Percentiles rank a stretch among this genome's conserved stretches.
Conservation (phyloP, 1,140 invertebrate genomes). For the Drosophila carrolli region DNA sequence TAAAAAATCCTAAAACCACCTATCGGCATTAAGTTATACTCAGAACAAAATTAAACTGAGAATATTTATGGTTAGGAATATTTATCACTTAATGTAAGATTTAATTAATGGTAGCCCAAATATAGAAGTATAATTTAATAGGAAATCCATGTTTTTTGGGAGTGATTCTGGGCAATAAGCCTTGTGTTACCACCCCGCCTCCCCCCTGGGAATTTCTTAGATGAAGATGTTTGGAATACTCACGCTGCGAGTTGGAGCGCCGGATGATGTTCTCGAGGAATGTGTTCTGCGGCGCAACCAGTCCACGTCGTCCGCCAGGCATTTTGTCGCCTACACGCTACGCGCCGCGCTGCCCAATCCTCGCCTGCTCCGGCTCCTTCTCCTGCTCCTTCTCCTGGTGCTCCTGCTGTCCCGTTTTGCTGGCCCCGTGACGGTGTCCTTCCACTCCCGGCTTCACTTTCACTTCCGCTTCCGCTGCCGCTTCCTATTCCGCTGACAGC, state of each 20-base stretch:
- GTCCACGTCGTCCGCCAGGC: conserved; percentile 97
- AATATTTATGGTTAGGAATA: too few relatives aligned
- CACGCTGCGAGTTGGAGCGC: conserved; percentile 98
- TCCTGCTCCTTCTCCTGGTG: conserved; percentile 7
- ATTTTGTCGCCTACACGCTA: conserved; percentile 87
- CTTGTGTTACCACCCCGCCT: too few relatives aligned
- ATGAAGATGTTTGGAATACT: conserved; percentile 86
- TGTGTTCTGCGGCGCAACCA: conserved; percentile 99
- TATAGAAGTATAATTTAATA: too few relatives aligned
- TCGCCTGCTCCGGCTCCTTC: conserved; percentile 23
- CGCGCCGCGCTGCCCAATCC: conserved; percentile 31
- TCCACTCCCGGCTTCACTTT: conserved; percentile 5
- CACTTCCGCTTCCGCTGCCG: not conserved
- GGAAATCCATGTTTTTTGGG: too few relatives aligned
- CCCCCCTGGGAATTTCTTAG: not conserved
- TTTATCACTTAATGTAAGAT: too few relatives aligned
- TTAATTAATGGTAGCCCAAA: too few relatives aligned
- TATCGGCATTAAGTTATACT: too few relatives aligned
- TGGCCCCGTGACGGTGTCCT: conserved; percentile 1
- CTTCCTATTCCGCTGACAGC: conserved; percentile 22
- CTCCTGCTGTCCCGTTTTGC: not conserved
- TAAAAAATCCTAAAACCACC: too few relatives aligned
- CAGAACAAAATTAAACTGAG: too few relatives aligned
- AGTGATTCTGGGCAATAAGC: too few relatives aligned
- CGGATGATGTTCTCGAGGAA: conserved; percentile 99